A percentile compares a stretch with the other conserved stretches of the same genome.
Conservation (phyloP, 2,797 vertebrate genomes). For the Acestrorhynchus altus region DNA sequence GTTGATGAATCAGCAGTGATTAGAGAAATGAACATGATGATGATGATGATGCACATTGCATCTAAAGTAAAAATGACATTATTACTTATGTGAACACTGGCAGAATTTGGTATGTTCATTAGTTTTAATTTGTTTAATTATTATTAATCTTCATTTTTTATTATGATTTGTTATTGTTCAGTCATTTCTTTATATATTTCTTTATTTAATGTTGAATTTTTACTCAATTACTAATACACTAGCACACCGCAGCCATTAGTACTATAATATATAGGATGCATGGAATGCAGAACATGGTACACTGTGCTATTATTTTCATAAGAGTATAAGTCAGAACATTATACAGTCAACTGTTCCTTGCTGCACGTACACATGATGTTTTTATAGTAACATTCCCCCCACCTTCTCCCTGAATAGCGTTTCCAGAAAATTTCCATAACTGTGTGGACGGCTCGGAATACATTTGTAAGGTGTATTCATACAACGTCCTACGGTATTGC, state of each 20-base stretch:
- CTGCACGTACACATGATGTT: neutral
- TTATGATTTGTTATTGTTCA: neutral
- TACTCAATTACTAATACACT: too few relatives aligned
- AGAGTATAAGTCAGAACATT: too few relatives aligned
- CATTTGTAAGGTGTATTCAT: conserved; percentile 25
- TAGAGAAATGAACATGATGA: neutral
- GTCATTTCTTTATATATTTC: too few relatives aligned
- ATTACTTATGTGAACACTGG: neutral
- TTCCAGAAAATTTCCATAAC: neutral
- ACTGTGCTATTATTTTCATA: neutral
- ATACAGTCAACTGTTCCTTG: neutral
- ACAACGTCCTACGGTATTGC: conserved; percentile 25
- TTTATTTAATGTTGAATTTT: too few relatives aligned
- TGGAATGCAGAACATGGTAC: neutral
- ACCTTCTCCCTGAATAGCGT: neutral
- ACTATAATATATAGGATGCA: neutral
- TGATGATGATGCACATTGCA: neutral
- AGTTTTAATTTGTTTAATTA: neutral
- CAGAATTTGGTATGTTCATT: neutral
- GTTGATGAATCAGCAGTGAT: neutral
- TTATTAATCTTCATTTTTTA: too few relatives aligned
- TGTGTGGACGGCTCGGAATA: neutral
- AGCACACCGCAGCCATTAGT: too few relatives aligned
- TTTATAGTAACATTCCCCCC: conserved; percentile 12
- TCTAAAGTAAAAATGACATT: neutral